Base-by-base conservation (phyloP, 2,113 vertebrate genomes). In the Corythornis vintsioides region DNA sequence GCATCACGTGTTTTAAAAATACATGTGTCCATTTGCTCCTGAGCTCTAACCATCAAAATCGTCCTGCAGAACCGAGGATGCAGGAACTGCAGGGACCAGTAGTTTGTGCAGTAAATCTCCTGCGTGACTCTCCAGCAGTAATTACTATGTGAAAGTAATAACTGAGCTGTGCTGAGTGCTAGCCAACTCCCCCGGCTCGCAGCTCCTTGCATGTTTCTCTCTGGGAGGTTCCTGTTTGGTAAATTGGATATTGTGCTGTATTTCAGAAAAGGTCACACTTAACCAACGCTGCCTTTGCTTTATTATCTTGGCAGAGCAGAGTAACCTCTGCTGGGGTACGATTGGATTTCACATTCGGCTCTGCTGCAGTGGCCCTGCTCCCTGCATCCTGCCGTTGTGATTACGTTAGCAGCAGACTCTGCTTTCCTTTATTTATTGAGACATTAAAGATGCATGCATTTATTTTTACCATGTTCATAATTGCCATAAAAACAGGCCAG, bases 121-220 rank as follows among this genome's bases (percentile, higher is more conserved):
- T 86, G 86, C 53, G 81, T 90, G 95, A 35, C 66, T 94, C 83
- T 93, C 83, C 91, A 93, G 92, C 93, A 95, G 93, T 96, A 96
- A 97, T 97, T 97, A 96, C 94, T 89, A 89, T 92, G 84, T 90
- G 95, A 88, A 97, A 96, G 95, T 94, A 96, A 96, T 96, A 96
- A 95, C 67, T 4, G 81, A 97, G 79, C 53, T 84, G 66, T 83
- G 63, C 86, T 43, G 63, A 95, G 67, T 50, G 60, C 66, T 60
- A 26, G 66, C 94, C 65, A 47, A 60, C 94, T 96, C 94, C 90
- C 89, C 86, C 31, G 10, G 94, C 95, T 96, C 83, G 64, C 93
- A 92, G 74, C 94, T 90, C 89, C 91, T 92, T 91, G 77, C 59
- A 26, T 94, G 90, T 42, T 96, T 93, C 95, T 96, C 69, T 77